Conservation (phyloP, 2,888 invertebrate genomes). For the Ochropacha duplaris region DNA sequence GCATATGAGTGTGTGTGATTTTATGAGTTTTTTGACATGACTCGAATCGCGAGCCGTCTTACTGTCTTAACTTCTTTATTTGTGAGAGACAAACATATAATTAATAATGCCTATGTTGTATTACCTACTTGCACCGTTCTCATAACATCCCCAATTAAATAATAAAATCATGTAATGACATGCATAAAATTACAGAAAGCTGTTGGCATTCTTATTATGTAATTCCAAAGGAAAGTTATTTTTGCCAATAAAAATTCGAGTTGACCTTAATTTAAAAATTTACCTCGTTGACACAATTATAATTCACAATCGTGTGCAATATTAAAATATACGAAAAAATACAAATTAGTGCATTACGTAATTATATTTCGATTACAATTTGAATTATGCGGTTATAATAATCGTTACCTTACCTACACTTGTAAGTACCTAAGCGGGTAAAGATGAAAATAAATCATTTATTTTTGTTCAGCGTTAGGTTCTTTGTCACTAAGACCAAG, state of each 20-base stretch:
- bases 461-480: not conserved
- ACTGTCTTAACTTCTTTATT: too few species aligned
- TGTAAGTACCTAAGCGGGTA: not conserved
- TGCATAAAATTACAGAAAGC: not conserved
- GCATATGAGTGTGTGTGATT: too few species aligned
- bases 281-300: not conserved
- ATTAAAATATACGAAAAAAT: not conserved
- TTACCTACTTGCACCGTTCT: constrained; percentile 29
- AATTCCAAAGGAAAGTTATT: not conserved
- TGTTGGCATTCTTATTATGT: not conserved
- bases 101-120: constrained; percentile 16
- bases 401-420: not conserved
- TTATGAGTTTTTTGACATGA: too few species aligned
- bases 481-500: not conserved
- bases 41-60: too few species aligned
- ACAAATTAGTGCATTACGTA: not conserved
- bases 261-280: too few species aligned
- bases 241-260: too few species aligned
- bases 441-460: not conserved
- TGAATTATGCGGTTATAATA: too few species aligned
- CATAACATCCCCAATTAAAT: not conserved
- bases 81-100: not conserved
- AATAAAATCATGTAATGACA: not conserved
- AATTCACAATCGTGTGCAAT: not conserved
- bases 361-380: not conserved